These are phyloP conservation scores for Ophioderma brevispina DNA, from an alignment of 35 echinoderm and acorn worm species.

Conservation along the genomic window DNA sequence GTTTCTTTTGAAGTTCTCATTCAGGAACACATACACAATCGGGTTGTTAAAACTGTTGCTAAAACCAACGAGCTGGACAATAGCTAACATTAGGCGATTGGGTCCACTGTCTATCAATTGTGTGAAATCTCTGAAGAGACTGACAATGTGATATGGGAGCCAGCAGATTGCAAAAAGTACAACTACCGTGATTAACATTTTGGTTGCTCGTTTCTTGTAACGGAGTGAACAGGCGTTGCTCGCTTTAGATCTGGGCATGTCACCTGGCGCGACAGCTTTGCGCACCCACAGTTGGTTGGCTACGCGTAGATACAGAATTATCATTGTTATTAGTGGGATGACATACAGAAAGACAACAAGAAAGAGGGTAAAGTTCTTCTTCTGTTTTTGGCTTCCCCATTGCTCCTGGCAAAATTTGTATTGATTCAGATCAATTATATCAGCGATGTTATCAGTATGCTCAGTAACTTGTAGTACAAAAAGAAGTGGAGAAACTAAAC, in stretches of 20 bases:
- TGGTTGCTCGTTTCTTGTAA: constrained; percentile 89
- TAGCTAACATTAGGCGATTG: constrained; percentile 63
- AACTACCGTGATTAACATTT: constrained; percentile 85
- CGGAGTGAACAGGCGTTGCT: constrained; percentile 40
- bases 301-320: constrained; percentile 67
- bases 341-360: constrained; percentile 73
- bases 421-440: neutral
- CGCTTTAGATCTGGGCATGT: neutral
- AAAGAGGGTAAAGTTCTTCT: constrained; percentile 66
- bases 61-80: constrained; percentile 73
- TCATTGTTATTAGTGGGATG: constrained; percentile 64
- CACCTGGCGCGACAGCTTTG: constrained; percentile 61
- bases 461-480: constrained; percentile 51
- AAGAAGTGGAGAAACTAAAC: constrained; percentile 68
- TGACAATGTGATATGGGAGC: constrained; percentile 86
- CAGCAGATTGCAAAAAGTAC: constrained; percentile 78
- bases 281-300: constrained; percentile 75
- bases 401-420: constrained; percentile 79
- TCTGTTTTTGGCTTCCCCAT: constrained; percentile 58
- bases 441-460: neutral
- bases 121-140: constrained; percentile 65
- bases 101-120: constrained; percentile 57
- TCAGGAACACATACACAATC: constrained; percentile 88
- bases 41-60: constrained; percentile 93
- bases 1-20: constrained; percentile 85